A percentile compares a stretch with the other conserved stretches of the same genome.
These are phyloP conservation scores for Xiphias gladius DNA, from an alignment of 2,113 vertebrate species.

Conservation along the genomic window DNA sequence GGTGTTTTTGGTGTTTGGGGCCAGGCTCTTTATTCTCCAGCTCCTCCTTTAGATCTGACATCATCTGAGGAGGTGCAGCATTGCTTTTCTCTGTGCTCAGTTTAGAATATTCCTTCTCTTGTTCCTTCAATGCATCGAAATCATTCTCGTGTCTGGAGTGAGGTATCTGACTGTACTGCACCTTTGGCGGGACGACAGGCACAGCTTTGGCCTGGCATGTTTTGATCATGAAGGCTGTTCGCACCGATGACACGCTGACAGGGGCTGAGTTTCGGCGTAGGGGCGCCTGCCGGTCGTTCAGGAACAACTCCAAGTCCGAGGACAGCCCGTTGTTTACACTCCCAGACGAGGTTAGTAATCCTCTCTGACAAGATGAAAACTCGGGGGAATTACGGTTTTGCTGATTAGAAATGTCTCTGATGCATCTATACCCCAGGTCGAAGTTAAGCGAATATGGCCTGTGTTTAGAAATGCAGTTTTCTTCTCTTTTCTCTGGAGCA, in stretches of 20 bases:
- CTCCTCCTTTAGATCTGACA: slow-evolving; percentile 87
- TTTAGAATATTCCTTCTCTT: slow-evolving; percentile 62
- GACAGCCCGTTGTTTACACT: slow-evolving; percentile 62
- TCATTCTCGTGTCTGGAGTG: slow-evolving; percentile 86
- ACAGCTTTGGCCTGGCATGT: slow-evolving; percentile 96
- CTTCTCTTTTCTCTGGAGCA: slow-evolving; percentile 71
- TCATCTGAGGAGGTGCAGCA: slow-evolving; percentile 67
- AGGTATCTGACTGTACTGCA: slow-evolving; percentile 96
- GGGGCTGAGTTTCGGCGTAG: slow-evolving; percentile 94
- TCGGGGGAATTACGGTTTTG: slow-evolving; percentile 71
- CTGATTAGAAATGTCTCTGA: slow-evolving; percentile 84
- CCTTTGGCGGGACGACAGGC: slow-evolving; percentile 93
- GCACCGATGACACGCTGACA: slow-evolving; percentile 93
- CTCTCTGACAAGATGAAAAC: slow-evolving; percentile 57
- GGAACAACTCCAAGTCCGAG: slow-evolving; percentile 83
- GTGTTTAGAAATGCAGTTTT: slow-evolving; percentile 69
- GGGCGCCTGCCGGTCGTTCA: slow-evolving; percentile 80
- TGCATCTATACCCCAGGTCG: slow-evolving; percentile 80
- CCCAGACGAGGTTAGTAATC: slow-evolving; percentile 52
- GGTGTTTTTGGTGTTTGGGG: slow-evolving; percentile 72
- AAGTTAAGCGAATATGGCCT: slow-evolving; percentile 85
- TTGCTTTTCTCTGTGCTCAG: slow-evolving; percentile 71
- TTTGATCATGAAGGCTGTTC: slow-evolving; percentile 97
- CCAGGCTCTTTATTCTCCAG: slow-evolving; percentile 85
- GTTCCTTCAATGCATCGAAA: slow-evolving; percentile 74